Percentiles rank a stretch among this genome's conserved stretches.
Evolutionary conservation across 2,797 vertebrate species (phyloP).

Genomic region (Coranthus polyacanthus): DNA sequence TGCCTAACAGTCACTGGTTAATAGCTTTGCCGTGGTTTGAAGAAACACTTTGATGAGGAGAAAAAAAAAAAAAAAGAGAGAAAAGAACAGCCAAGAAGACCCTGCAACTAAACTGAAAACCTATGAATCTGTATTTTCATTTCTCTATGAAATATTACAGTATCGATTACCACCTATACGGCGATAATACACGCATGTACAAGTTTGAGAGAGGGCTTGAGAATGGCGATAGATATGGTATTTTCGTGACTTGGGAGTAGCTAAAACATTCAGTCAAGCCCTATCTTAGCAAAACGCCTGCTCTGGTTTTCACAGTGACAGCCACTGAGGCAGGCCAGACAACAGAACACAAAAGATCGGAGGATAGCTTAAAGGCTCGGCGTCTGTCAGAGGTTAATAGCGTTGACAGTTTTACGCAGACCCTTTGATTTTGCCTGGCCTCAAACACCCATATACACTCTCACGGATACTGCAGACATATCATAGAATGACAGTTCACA

Average conservation of each 20-base stretch:
- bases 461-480: constrained; percentile 54
- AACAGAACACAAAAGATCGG: constrained; percentile 63
- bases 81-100: constrained; percentile 48
- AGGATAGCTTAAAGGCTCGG: constrained; percentile 76
- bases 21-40: constrained; percentile 72
- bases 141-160: constrained; percentile 71
- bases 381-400: constrained; percentile 53
- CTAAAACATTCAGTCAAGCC: constrained; percentile 67
- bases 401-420: constrained; percentile 45
- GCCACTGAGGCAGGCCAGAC: constrained; percentile 70
- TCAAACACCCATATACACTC: constrained; percentile 35
- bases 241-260: constrained; percentile 24
- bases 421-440: constrained; percentile 45
- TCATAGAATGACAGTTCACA: constrained; percentile 68
- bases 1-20: constrained; percentile 77
- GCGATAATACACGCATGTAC: constrained; percentile 60
- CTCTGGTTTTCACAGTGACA: constrained; percentile 80
- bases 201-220: constrained; percentile 55
- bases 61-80: neutral
- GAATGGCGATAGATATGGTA: constrained; percentile 48
- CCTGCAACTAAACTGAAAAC: constrained; percentile 52
- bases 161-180: constrained; percentile 52
- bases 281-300: constrained; percentile 57
- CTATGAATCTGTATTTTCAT: constrained; percentile 47
- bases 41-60: constrained; percentile 51